A percentile compares a stretch with the other conserved stretches of the same genome.
These are phyloP conservation scores for Adelosebastes latens DNA, from an alignment of 2,797 vertebrate species.

Conservation along the genomic window DNA sequence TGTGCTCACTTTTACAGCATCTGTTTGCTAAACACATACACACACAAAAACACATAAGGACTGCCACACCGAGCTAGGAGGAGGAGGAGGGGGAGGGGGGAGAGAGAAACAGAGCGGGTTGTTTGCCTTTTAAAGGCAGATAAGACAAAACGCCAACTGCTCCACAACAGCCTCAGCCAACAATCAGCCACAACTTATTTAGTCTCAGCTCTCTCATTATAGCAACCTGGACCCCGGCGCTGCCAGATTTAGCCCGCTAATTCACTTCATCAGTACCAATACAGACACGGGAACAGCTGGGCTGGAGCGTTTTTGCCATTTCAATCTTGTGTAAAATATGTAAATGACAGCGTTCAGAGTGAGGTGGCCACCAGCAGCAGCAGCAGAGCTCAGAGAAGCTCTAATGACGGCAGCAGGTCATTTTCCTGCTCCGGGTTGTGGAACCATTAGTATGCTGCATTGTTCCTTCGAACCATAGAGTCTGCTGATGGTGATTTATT, in stretches of 20 bases:
- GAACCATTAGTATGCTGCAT: slow-evolving; percentile 26
- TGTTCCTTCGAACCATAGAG: slow-evolving; percentile 25
- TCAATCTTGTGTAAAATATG: slow-evolving; percentile 63
- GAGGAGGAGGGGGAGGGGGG: not conserved
- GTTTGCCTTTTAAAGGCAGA: slow-evolving; percentile 68
- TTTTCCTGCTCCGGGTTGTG: slow-evolving; percentile 4
- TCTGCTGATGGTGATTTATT: slow-evolving; percentile 42
- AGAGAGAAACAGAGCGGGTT: slow-evolving; percentile 8
- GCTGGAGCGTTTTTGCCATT: slow-evolving; percentile 51
- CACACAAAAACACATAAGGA: slow-evolving; percentile 20
- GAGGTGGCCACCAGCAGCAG: slow-evolving; percentile 19
- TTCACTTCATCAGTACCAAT: slow-evolving; percentile 57
- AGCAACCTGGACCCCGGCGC: slow-evolving; percentile 17
- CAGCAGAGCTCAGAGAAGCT: not conserved
- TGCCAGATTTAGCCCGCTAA: slow-evolving; percentile 58
- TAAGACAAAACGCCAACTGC: slow-evolving; percentile 69
- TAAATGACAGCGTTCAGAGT: slow-evolving; percentile 52
- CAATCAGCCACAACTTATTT: slow-evolving; percentile 71
- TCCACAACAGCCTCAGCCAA: slow-evolving; percentile 57
- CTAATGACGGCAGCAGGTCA: slow-evolving; percentile 31
- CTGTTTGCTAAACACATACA: slow-evolving; percentile 44
- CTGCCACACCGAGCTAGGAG: not conserved
- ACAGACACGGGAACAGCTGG: slow-evolving; percentile 63
- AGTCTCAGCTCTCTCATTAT: slow-evolving; percentile 57
- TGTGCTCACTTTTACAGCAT: slow-evolving; percentile 63